These are phyloP conservation scores for Octonoba sinensis DNA, from an alignment of 2,888 invertebrate genomes.

Conservation along the genomic window DNA sequence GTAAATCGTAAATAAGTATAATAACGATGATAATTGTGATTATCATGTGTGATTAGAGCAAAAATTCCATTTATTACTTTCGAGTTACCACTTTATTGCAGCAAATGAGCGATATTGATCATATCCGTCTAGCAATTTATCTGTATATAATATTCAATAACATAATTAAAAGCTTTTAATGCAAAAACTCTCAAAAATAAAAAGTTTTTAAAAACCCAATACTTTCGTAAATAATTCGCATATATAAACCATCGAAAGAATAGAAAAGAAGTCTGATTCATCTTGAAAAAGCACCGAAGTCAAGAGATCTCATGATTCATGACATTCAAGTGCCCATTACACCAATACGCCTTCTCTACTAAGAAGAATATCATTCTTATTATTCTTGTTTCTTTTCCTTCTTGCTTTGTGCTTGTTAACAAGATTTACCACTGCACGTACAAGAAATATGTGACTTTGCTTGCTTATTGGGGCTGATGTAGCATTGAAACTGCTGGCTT, in stretches of 20 bases:
- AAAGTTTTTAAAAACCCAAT: too few relatives aligned
- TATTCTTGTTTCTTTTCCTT: constrained; percentile 18
- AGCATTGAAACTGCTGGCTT: constrained; percentile 10
- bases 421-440: constrained; percentile 39
- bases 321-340: constrained; percentile 53
- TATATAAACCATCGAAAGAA: not conserved
- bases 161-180: too few relatives aligned
- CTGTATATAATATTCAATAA: too few relatives aligned
- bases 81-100: too few relatives aligned
- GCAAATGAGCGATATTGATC: too few relatives aligned
- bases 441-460: constrained; percentile 52
- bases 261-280: constrained; percentile 15
- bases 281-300: constrained; percentile 37
- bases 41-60: too few relatives aligned
- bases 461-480: constrained; percentile 40
- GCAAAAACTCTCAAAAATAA: too few relatives aligned
- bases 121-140: too few relatives aligned
- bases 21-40: too few relatives aligned
- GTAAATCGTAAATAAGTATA: too few relatives aligned
- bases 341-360: constrained; percentile 25
- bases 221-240: too few relatives aligned
- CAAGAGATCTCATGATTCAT: constrained; percentile 51
- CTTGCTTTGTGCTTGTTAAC: constrained; percentile 35
- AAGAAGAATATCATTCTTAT: constrained; percentile 43
- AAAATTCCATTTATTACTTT: too few relatives aligned